Evolutionary conservation across 1,140 invertebrate species (phyloP).

Genomic region (Solenopsis invicta): DNA sequence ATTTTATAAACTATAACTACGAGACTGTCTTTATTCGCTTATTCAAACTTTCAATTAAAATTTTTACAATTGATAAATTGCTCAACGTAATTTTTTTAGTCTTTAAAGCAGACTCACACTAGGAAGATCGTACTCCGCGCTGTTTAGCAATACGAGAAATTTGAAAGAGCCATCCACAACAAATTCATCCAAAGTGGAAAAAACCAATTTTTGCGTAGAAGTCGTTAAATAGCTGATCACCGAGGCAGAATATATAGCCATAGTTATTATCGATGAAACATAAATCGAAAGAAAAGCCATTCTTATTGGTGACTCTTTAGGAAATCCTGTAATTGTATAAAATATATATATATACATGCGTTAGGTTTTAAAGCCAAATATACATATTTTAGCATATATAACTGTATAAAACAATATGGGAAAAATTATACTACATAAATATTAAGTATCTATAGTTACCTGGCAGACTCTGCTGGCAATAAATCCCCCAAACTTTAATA

Average conservation of each 20-base stretch:
- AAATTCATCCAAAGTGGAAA: constrained; percentile 73
- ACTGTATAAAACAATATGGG: not conserved
- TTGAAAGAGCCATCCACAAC: constrained; percentile 74
- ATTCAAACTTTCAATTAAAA: not conserved
- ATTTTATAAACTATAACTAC: not conserved
- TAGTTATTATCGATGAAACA: constrained; percentile 70
- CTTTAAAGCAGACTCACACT: constrained; percentile 53
- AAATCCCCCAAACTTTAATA: constrained; percentile 76
- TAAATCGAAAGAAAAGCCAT: constrained; percentile 77
- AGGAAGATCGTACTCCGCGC: constrained; percentile 70
- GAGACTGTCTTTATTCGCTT: not conserved
- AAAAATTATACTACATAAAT: not conserved
- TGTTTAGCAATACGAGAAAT: constrained; percentile 70
- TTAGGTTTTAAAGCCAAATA: not conserved
- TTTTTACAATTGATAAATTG: too few species aligned
- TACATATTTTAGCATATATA: not conserved
- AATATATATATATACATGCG: not conserved
- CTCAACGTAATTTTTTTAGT: not conserved
- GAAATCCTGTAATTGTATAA: constrained; percentile 70
- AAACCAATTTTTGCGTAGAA: constrained; percentile 63
- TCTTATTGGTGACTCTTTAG: constrained; percentile 66
- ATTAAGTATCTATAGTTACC: constrained; percentile 57
- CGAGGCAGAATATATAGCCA: constrained; percentile 77
- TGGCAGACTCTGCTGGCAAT: constrained; percentile 79
- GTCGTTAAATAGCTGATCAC: constrained; percentile 77